These are phyloP conservation scores for Drosophila mayri DNA, from an alignment of 1,140 invertebrate genomes.

Conservation along the genomic window DNA sequence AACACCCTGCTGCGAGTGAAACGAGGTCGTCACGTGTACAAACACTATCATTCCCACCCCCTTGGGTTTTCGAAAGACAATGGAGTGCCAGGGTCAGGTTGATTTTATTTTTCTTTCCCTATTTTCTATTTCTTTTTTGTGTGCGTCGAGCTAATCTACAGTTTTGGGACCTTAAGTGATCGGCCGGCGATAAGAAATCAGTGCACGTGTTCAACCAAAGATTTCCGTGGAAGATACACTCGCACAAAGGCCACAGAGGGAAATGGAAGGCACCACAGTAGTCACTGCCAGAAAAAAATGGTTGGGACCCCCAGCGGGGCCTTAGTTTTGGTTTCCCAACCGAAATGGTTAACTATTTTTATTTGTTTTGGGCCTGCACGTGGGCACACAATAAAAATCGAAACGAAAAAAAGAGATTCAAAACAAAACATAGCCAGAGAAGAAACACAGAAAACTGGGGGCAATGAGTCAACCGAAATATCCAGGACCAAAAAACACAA, in stretches of 20 bases:
- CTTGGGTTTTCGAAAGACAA: constrained; percentile 45
- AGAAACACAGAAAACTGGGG: constrained; percentile 49
- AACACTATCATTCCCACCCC: constrained; percentile 58
- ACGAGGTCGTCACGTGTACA: constrained; percentile 79
- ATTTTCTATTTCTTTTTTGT: constrained; percentile 45
- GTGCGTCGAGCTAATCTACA: constrained; percentile 69
- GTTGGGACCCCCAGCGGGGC: constrained; percentile 71
- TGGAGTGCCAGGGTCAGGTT: constrained; percentile 69
- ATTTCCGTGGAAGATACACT: constrained; percentile 59
- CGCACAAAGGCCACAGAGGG: constrained; percentile 22
- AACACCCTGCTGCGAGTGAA: constrained; percentile 66
- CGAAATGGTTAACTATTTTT: constrained; percentile 68
- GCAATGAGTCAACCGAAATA: constrained; percentile 74
- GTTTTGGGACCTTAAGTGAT: constrained; percentile 73
- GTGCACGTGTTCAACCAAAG: constrained; percentile 75
- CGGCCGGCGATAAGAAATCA: constrained; percentile 73
- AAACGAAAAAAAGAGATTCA: constrained; percentile 19
- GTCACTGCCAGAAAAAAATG: constrained; percentile 31
- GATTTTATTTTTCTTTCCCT: constrained; percentile 46
- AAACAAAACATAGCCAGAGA: constrained; percentile 23
- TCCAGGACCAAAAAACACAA: constrained; percentile 66
- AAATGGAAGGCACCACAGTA: constrained; percentile 64
- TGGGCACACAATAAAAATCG: constrained; percentile 63
- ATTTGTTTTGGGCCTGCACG: constrained; percentile 69
- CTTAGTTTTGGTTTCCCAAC: constrained; percentile 76